Base-by-base conservation (phyloP, 2,888 invertebrate species). In the Polymixis lichenea region DNA sequence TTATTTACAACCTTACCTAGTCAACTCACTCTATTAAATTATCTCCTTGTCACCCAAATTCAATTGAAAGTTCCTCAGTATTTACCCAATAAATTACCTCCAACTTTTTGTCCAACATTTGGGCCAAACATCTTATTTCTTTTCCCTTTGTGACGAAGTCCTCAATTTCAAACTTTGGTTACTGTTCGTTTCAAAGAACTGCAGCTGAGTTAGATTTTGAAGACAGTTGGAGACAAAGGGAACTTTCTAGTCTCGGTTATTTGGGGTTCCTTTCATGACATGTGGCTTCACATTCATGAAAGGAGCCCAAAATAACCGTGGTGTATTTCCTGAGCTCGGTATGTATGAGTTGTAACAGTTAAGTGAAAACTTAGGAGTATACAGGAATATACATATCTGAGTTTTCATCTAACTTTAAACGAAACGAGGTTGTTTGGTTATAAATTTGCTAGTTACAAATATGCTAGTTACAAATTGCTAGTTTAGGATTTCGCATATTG, bases 101-200 rank as follows among this genome's bases (percentile, higher is more conserved):
- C 61, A 79, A 82, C 65, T 85, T 83, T 84, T 72, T 60, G 68
- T n/a, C 66, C 9, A 64, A 69, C 70, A 82, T 78, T 78, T 77
- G 71, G 65, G 55, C 28, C 55, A 72, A 76, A 56, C 28, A 60
- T 64, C 11, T 85, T 66, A 51, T 6, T 60, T 80, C 71, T 72
- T 79, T 68, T 0, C 22, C 64, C 25, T 71, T 85, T 76, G 72
- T 68, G 61, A 43, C n/a, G 38, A 76, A 62, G 46, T 65, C 58
- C 53, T 72, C 71, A 74, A 77, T 85, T 85, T 71, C 7, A 75
- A 86, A 82, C 77, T 78, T 82, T 13, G 22, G 32, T 51, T 32
- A 53, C 55, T 28, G n/a, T 74, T 58, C n/a, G 43, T 60, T 72
- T 43, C 64, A 46, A 66, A 74, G 70, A 60, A 72, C 38, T 79